Conservation (phyloP, 2,888 invertebrate species). For the Teinopalpus imperialis region DNA sequence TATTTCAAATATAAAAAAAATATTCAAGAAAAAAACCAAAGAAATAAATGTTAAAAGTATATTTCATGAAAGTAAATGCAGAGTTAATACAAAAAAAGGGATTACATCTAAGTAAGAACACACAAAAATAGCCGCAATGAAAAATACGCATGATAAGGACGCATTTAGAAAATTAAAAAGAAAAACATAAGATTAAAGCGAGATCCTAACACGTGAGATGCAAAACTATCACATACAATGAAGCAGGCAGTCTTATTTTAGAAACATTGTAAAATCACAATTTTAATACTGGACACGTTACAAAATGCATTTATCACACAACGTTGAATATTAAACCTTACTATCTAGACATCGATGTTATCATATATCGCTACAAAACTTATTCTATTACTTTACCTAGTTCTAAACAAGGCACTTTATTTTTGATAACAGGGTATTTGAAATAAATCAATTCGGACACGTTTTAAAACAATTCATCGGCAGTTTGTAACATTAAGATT, state of each 20-base stretch:
- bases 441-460: constrained; percentile 1
- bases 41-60: constrained; percentile 9
- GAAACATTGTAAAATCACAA: constrained; percentile 40
- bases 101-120: constrained; percentile 22
- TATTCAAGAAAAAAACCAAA: constrained; percentile 2
- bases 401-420: constrained; percentile 37
- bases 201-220: constrained; percentile 46
- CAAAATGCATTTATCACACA: constrained; percentile 55
- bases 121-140: constrained; percentile 11
- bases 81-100: constrained; percentile 28
- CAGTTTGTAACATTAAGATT: not conserved
- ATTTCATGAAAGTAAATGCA: constrained; percentile 28
- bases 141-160: constrained; percentile 22
- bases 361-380: constrained; percentile 28
- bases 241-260: constrained; percentile 47
- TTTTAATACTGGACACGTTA: constrained; percentile 60
- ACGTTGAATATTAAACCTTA: constrained; percentile 25
- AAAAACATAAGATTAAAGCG: constrained; percentile 37
- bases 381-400: constrained; percentile 28
- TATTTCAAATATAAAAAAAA: too few relatives aligned
- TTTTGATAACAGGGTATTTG: constrained; percentile 6
- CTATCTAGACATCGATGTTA: constrained; percentile 13
- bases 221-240: constrained; percentile 39
- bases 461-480: too few relatives aligned
- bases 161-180: constrained; percentile 29